Conservation (phyloP, 1,140 invertebrate genomes). For the Drosophila sechellia region DNA sequence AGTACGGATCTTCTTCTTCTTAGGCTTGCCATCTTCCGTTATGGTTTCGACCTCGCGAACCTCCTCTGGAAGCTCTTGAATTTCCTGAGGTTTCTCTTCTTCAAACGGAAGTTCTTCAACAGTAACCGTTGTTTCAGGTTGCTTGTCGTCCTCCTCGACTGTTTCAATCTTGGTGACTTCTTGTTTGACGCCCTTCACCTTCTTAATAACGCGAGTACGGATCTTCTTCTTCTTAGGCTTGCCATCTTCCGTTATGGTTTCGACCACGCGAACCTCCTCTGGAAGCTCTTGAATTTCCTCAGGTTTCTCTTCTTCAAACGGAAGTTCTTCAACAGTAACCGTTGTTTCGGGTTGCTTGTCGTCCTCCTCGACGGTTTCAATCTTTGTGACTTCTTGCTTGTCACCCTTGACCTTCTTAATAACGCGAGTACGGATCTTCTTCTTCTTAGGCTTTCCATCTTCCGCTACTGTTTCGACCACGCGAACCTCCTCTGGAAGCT, state of each 20-base stretch:
- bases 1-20: slow-evolving; percentile 11
- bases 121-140: neutral
- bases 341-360: neutral
- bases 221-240: slow-evolving; percentile 11
- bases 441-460: slow-evolving; percentile 3
- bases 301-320: neutral
- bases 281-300: slow-evolving; percentile 1
- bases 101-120: slow-evolving; percentile 1
- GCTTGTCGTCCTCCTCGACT: slow-evolving; percentile 4
- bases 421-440: slow-evolving; percentile 3
- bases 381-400: slow-evolving; percentile 4
- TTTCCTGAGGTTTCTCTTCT: neutral
- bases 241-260: neutral
- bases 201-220: neutral
- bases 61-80: slow-evolving; percentile 9
- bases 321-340: neutral
- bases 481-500: slow-evolving; percentile 3
- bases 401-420: slow-evolving; percentile 11
- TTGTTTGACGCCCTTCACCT: slow-evolving; percentile 4
- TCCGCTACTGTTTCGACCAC: neutral
- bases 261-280: neutral
- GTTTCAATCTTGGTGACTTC: slow-evolving; percentile 6
- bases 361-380: slow-evolving; percentile 4
- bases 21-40: slow-evolving; percentile 5
- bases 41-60: neutral